phyloP scores from a whole-genome alignment of 2,797 vertebrate genomes.

The Enteromius trimaculatus region DNA sequence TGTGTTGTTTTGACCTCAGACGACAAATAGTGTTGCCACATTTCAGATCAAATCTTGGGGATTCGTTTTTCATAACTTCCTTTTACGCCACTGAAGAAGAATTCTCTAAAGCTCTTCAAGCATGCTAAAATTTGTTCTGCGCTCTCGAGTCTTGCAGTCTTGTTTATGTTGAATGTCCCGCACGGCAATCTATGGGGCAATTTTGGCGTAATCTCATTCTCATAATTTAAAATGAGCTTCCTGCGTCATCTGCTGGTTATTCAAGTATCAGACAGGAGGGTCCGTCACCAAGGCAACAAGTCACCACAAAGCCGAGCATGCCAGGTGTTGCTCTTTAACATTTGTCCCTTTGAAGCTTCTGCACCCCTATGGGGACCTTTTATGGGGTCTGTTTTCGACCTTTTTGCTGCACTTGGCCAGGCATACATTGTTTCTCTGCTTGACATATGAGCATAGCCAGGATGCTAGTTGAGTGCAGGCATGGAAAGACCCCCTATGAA shows the following conservation, averaged over 20 bases:
- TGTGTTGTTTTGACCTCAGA: conserved; percentile 35
- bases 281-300: conserved; percentile 44
- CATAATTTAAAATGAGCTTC: conserved; percentile 33
- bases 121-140: neutral
- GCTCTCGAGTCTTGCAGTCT: neutral
- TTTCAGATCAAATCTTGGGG: conserved; percentile 27
- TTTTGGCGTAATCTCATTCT: conserved; percentile 23
- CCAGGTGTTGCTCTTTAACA: conserved; percentile 56
- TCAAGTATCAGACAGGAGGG: conserved; percentile 34
- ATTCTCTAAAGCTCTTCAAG: neutral
- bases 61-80: conserved; percentile 8
- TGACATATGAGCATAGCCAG: neutral
- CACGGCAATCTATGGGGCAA: neutral
- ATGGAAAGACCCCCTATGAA: neutral
- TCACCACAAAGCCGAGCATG: conserved; percentile 39
- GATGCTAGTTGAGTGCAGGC: conserved; percentile 8
- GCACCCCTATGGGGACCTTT: conserved; percentile 45
- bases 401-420: conserved; percentile 29
- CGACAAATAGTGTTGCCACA: neutral
- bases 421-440: conserved; percentile 25
- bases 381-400: conserved; percentile 48
- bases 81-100: neutral
- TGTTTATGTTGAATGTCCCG: neutral
- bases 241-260: conserved; percentile 23
- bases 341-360: conserved; percentile 49